phyloP scores from a whole-genome alignment of 2,797 vertebrate species.

The Orestias chungarensis region DNA sequence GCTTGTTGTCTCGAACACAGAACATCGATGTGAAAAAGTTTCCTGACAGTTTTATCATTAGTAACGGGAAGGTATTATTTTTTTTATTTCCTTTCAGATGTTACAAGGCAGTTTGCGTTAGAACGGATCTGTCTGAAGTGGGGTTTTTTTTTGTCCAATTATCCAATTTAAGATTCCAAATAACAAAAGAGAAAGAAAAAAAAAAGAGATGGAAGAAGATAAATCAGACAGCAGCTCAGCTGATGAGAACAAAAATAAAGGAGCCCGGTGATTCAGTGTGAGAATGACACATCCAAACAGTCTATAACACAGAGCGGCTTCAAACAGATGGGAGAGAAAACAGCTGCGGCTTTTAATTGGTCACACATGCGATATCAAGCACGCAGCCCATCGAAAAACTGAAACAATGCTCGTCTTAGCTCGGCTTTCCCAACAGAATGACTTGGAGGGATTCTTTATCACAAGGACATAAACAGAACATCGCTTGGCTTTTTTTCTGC shows the following conservation, averaged over 20 bases:
- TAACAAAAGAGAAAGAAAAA: constrained; percentile 4
- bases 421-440: constrained; percentile 37
- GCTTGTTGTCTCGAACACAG: not conserved
- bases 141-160: constrained; percentile 25
- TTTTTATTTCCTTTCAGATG: constrained; percentile 3
- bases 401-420: constrained; percentile 30
- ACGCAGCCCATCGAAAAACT: constrained; percentile 51
- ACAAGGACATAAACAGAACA: constrained; percentile 57
- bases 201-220: constrained; percentile 49
- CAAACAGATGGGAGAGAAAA: constrained; percentile 66
- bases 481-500: constrained; percentile 6
- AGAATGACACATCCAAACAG: constrained; percentile 61
- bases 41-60: not conserved
- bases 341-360: constrained; percentile 76
- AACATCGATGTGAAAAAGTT: not conserved
- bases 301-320: constrained; percentile 49
- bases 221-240: constrained; percentile 51
- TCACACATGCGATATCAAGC: constrained; percentile 73
- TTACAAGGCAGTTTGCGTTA: not conserved
- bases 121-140: not conserved
- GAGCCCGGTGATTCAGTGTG: constrained; percentile 47
- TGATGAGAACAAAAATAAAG: constrained; percentile 70
- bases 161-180: constrained; percentile 32
- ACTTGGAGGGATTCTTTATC: constrained; percentile 47
- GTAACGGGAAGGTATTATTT: not conserved